A percentile compares a stretch with the other conserved stretches of the same genome.
Evolutionary conservation across 2,797 vertebrate genomes (phyloP).

Genomic region (Catamblyrhynchus diadema): DNA sequence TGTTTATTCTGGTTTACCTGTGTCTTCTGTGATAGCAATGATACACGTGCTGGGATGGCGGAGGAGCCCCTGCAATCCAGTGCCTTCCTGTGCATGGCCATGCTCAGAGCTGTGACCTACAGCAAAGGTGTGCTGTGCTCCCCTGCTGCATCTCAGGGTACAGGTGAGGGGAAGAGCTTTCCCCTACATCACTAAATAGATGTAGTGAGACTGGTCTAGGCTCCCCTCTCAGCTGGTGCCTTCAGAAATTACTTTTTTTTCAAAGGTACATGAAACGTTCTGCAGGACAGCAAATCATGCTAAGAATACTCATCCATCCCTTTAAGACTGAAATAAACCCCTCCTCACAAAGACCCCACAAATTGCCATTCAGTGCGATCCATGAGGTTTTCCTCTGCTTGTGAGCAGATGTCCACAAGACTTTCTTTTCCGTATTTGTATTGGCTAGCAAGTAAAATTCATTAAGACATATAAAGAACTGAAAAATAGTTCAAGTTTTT

Average conservation of each 20-base stretch:
- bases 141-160: neutral
- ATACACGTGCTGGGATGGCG: accelerated
- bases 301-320: neutral
- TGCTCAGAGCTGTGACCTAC: neutral
- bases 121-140: neutral
- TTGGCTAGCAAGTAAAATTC: neutral
- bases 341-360: neutral
- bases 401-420: neutral
- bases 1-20: neutral
- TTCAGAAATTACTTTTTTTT: neutral
- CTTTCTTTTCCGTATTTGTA: neutral
- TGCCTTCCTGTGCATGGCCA: neutral
- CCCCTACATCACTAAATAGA: neutral
- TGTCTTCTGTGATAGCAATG: neutral
- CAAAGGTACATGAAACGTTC: neutral
- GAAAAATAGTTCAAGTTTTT: neutral
- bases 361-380: neutral
- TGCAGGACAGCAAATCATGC: neutral
- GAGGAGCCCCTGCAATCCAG: accelerated
- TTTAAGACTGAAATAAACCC: neutral
- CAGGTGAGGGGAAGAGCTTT: accelerated
- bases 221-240: neutral
- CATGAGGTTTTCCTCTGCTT: neutral
- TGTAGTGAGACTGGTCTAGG: neutral
- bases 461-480: accelerated